Percentiles rank a stretch among this genome's conserved stretches.
phyloP scores from a whole-genome alignment of 2,888 invertebrate genomes.

The Hypena proboscidalis region DNA sequence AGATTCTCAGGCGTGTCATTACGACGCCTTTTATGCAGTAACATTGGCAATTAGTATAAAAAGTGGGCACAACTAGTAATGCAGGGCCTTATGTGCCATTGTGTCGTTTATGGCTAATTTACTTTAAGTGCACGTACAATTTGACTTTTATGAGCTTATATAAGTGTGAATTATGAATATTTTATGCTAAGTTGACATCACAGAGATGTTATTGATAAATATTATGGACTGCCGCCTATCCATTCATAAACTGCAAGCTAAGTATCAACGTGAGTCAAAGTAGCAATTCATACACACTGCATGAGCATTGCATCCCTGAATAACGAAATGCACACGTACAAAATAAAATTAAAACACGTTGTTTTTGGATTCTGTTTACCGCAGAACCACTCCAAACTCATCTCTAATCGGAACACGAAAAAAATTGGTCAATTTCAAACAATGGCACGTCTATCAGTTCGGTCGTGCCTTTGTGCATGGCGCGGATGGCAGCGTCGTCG shows the following conservation, averaged over 20 bases:
- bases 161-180: slow-evolving; percentile 16
- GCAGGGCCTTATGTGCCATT: slow-evolving; percentile 25
- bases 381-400: slow-evolving; percentile 30
- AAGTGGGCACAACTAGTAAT: slow-evolving; percentile 34
- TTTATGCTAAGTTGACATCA: too few relatives aligned
- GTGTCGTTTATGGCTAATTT: slow-evolving; percentile 24
- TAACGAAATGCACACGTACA: too few relatives aligned
- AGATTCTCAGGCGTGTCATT: slow-evolving; percentile 56
- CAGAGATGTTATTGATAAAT: too few relatives aligned
- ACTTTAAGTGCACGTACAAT: slow-evolving; percentile 12
- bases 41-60: slow-evolving; percentile 47
- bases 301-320: too few relatives aligned
- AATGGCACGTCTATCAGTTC: slow-evolving; percentile 34
- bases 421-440: slow-evolving; percentile 43
- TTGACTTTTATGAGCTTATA: slow-evolving; percentile 7
- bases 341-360: background rate
- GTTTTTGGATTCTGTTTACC: slow-evolving; percentile 2
- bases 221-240: too few relatives aligned
- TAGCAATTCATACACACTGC: too few relatives aligned
- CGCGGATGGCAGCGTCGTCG: slow-evolving; percentile 43
- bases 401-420: slow-evolving; percentile 37
- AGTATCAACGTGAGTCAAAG: too few relatives aligned
- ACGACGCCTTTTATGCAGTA: slow-evolving; percentile 52
- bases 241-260: too few relatives aligned
- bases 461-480: slow-evolving; percentile 39